phyloP scores from a whole-genome alignment of 1,140 invertebrate genomes.

The Anastrepha obliqua region DNA sequence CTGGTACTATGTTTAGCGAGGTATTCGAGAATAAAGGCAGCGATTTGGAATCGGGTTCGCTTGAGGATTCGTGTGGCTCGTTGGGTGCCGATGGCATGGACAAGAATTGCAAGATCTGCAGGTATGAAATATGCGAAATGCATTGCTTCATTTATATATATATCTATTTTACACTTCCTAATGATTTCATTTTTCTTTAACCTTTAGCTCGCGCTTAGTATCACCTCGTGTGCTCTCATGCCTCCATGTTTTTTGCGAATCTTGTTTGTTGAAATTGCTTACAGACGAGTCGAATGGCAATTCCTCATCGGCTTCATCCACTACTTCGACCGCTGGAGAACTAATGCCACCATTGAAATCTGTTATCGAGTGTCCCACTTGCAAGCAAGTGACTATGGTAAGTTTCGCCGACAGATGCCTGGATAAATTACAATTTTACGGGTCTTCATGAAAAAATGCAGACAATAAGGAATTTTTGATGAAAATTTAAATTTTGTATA shows the following conservation, averaged over 20 bases:
- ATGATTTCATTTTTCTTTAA: constrained; percentile 48
- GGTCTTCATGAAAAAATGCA: background rate
- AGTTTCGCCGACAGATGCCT: constrained; percentile 48
- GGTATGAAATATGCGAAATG: constrained; percentile 60
- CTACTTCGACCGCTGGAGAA: constrained; percentile 68
- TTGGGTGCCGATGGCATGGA: constrained; percentile 61
- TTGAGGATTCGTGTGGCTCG: constrained; percentile 65
- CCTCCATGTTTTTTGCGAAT: constrained; percentile 94
- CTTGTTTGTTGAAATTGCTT: constrained; percentile 88
- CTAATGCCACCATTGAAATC: constrained; percentile 53
- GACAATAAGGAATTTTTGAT: background rate
- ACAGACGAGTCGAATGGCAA: constrained; percentile 79
- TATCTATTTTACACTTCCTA: constrained; percentile 19
- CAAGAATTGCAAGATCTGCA: constrained; percentile 73
- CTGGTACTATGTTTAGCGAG: constrained; percentile 59
- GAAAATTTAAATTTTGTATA: background rate
- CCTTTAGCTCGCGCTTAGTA: constrained; percentile 78
- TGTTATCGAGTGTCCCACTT: constrained; percentile 82
- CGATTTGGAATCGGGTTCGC: constrained; percentile 66
- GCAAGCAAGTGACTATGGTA: constrained; percentile 88
- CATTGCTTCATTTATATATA: background rate
- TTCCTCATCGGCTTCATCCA: constrained; percentile 69
- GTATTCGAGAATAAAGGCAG: constrained; percentile 58
- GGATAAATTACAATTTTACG: background rate
- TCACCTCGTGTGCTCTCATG: constrained; percentile 91